phyloP scores from a whole-genome alignment of 1,140 invertebrate species.

The Drosophila cardini region DNA sequence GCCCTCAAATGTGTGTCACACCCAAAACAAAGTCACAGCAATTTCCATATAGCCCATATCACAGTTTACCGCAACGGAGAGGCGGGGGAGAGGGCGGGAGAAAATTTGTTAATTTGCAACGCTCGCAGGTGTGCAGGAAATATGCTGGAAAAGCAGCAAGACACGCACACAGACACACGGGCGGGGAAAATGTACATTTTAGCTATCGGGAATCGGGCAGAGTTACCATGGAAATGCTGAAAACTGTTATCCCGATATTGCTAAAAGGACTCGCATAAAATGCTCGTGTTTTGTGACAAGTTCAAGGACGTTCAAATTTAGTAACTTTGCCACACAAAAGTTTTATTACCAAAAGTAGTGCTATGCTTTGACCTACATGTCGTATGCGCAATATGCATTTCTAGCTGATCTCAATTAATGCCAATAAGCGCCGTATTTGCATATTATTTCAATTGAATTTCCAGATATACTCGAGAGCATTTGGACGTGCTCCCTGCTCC shows the following conservation, averaged over 20 bases:
- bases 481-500: conserved; percentile 34
- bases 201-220: conserved; percentile 26
- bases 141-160: conserved; percentile 26
- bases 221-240: conserved; percentile 67
- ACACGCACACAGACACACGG: conserved; percentile 42
- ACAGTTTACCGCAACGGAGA: conserved; percentile 44
- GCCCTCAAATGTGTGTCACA: conserved; percentile 69
- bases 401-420: conserved; percentile 38
- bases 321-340: not conserved
- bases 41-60: conserved; percentile 25
- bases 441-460: conserved; percentile 60
- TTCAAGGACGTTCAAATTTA: conserved; percentile 74
- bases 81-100: conserved; percentile 23
- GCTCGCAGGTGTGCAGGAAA: conserved; percentile 17
- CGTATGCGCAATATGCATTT: conserved; percentile 45
- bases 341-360: not conserved
- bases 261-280: conserved; percentile 29
- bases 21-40: conserved; percentile 44
- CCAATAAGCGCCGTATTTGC: conserved; percentile 25
- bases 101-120: conserved; percentile 21
- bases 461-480: conserved; percentile 42
- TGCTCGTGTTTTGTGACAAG: conserved; percentile 51
- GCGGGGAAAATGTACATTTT: conserved; percentile 9
- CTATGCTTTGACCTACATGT: conserved; percentile 51
- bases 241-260: conserved; percentile 71